Evolutionary conservation across 2,113 vertebrate species (phyloP), one percentile per base, ranked within the genome.

Genomic region (Pipra filicauda): DNA sequence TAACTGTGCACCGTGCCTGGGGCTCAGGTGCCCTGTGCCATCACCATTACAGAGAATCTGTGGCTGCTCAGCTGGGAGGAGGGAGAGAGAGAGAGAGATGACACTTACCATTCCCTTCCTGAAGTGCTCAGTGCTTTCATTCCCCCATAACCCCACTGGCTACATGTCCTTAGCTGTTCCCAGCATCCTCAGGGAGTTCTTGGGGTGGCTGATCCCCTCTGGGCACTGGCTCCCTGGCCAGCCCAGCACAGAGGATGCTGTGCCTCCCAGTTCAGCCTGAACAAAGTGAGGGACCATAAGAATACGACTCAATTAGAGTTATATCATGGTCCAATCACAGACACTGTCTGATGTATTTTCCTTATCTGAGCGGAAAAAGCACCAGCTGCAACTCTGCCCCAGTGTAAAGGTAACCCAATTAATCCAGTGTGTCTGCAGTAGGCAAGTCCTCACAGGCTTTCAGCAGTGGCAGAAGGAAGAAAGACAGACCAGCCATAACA

Each of bases 261-360:
- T 16, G 6, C 44, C 43, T 67, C 26, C 0, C 2, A 24, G 39
- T 48, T 58, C 57, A 79, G 15, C 62, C 24, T 1, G 1, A 14
- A 33, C 6, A 33, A 91, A 52, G 19, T 31, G 35, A 61, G 11
- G 7, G 31, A 20, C 46, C 15, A 10, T 0, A 1, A 77, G 73
- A 80, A 52, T 23, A 46, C 3, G 26, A 35, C 43, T 33, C 49
- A 46, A 49, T 58, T 43, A 44, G 35, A 83, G 24, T 23, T 33
- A 55, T 0, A 6, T n/a, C 46, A 23, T 4, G 8, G 54, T 69
- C 75, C 0, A 0, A n/a, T 70, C 81, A 64, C 6, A 2, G 35
- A 55, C 46, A 67, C 37, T 48, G 18, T 43, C n/a, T 74, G 83
- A 39, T 72, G n/a, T 22, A 31, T 94, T 87, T 93, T 71, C 73